Conservation (phyloP, 2,113 vertebrate species). For the Etia nguti region DNA sequence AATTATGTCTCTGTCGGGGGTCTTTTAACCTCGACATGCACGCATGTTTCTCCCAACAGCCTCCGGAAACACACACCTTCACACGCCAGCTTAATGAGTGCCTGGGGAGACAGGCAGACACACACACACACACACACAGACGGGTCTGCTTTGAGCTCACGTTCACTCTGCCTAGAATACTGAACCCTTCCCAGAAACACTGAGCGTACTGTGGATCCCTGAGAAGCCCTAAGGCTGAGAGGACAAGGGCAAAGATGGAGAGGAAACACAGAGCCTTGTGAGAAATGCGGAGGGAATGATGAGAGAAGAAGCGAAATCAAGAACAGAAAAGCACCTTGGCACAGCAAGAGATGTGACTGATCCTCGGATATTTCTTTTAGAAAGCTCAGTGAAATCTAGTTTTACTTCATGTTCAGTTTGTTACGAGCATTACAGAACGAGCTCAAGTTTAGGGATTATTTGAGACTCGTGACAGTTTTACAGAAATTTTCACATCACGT, state of each 20-base stretch:
- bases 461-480: background rate
- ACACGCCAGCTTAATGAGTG: constrained; percentile 61
- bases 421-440: background rate
- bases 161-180: constrained; percentile 34
- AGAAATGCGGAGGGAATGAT: background rate
- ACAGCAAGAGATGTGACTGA: background rate
- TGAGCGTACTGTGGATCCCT: constrained; percentile 9
- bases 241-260: constrained; percentile 37
- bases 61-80: constrained; percentile 50
- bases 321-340: background rate
- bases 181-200: constrained; percentile 33
- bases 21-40: constrained; percentile 51
- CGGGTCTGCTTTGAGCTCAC: constrained; percentile 42
- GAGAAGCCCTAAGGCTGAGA: constrained; percentile 31
- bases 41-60: constrained; percentile 25
- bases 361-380: background rate
- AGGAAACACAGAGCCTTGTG: background rate
- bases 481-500: background rate
- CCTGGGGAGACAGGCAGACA: constrained; percentile 51
- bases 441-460: background rate
- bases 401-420: background rate
- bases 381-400: background rate
- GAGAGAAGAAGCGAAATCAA: background rate
- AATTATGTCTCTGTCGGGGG: constrained; percentile 56
- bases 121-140: constrained; percentile 42